Evolutionary conservation across 2,113 vertebrate genomes (phyloP).

Genomic region (Electrona antarctica): DNA sequence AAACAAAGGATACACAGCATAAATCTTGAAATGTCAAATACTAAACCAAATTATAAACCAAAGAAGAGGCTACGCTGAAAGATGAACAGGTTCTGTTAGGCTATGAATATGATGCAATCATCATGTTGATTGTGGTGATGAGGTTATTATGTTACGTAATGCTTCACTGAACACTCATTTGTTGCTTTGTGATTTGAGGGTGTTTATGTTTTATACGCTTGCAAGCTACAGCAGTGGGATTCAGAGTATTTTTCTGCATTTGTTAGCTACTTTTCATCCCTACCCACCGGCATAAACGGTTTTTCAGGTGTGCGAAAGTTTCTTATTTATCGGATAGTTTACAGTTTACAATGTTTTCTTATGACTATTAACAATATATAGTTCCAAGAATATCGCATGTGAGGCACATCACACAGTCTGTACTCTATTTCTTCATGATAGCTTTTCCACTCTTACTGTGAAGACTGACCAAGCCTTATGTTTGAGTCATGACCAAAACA

Average conservation of each 20-base stretch:
- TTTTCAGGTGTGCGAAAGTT: no score
- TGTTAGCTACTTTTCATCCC: no score
- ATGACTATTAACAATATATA: conserved; percentile 9
- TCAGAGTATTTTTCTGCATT: no score
- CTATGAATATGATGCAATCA: not conserved
- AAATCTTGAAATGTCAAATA: conserved; percentile 13
- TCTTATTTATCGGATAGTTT: not conserved
- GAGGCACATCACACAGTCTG: conserved; percentile 20
- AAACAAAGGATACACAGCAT: conserved; percentile 19
- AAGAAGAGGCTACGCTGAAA: no score
- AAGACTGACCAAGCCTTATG: conserved; percentile 23
- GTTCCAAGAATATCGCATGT: conserved; percentile 21
- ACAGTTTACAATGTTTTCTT: conserved; percentile 33
- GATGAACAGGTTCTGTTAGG: not conserved
- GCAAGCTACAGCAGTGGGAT: no score
- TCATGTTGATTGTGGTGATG: not conserved
- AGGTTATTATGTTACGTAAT: not conserved
- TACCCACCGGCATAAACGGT: no score
- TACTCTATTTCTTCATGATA: conserved; percentile 15
- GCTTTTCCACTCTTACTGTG: conserved; percentile 29
- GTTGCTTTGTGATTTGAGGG: not conserved
- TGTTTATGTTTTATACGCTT: conserved; percentile 18
- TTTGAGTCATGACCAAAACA: conserved; percentile 23
- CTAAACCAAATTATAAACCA: not conserved
- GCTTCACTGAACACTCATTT: not conserved